phyloP scores from a whole-genome alignment of 2,797 vertebrate species.

The Tragopan temminckii region DNA sequence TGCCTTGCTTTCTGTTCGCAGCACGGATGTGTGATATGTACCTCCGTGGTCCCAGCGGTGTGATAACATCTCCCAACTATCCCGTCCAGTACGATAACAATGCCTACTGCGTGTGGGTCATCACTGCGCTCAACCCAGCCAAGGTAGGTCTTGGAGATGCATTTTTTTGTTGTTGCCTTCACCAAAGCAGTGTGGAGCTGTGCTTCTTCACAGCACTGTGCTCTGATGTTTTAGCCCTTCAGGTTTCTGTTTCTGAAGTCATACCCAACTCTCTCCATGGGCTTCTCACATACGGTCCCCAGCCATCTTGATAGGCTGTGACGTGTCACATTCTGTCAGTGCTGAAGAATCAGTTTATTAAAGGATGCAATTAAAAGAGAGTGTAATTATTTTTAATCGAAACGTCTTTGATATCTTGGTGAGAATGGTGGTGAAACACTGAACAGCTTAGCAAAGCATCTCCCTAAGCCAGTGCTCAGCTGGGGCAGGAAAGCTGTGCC shows the following conservation, averaged over 20 bases:
- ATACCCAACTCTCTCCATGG: fast-evolving
- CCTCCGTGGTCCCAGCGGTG: slow-evolving; percentile 91
- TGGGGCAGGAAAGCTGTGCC: neutral
- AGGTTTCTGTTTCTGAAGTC: neutral
- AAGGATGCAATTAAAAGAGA: slow-evolving; percentile 46
- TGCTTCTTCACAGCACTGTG: fast-evolving
- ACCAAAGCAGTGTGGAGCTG: fast-evolving
- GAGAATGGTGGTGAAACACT: neutral
- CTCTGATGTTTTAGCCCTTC: neutral
- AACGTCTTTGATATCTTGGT: slow-evolving; percentile 15
- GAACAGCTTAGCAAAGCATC: slow-evolving; percentile 5
- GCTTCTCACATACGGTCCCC: fast-evolving
- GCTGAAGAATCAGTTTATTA: neutral
- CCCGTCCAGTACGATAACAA: slow-evolving; percentile 99
- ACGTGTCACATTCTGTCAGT: neutral
- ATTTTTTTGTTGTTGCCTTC: neutral
- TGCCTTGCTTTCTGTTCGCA: slow-evolving; percentile 75
- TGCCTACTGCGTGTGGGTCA: slow-evolving; percentile 97
- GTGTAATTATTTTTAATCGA: slow-evolving; percentile 31
- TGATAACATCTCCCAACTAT: slow-evolving; percentile 97
- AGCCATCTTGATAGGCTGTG: neutral
- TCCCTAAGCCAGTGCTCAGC: neutral
- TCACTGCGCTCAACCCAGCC: slow-evolving; percentile 90
- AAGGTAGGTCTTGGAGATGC: slow-evolving; percentile 84
- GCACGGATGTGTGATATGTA: slow-evolving; percentile 96